Evolutionary conservation across 2,113 vertebrate genomes (phyloP).

Genomic region (Zootoca vivipara): DNA sequence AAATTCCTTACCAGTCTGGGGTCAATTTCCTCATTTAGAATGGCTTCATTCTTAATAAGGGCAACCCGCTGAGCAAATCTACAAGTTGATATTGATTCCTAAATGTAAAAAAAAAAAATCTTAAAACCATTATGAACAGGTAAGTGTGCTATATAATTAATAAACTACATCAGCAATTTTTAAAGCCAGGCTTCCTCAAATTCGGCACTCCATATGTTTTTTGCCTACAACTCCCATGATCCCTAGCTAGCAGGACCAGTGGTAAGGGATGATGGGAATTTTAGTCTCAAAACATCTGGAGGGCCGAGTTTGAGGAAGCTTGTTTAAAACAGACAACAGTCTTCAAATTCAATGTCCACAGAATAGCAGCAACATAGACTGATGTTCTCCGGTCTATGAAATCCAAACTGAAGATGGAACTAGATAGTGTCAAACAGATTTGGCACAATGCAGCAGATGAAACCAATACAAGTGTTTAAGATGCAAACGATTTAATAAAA

Average conservation of each 20-base stretch:
- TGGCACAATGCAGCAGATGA: not conserved
- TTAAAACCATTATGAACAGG: not conserved
- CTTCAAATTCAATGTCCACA: not conserved
- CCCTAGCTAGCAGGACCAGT: too few species aligned
- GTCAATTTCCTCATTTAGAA: slow-evolving; percentile 94
- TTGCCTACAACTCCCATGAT: too few species aligned
- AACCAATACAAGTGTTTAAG: not conserved
- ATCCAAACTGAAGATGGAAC: not conserved
- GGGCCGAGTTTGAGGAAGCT: too few species aligned
- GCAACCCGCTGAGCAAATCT: slow-evolving; percentile 95
- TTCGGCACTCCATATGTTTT: too few species aligned
- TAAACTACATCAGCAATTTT: not conserved
- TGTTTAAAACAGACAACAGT: not conserved
- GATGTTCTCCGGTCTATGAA: not conserved
- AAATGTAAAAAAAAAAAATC: slow-evolving; percentile 7
- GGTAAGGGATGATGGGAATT: too few species aligned
- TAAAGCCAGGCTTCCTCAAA: not conserved
- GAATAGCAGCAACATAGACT: not conserved
- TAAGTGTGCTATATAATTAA: not conserved
- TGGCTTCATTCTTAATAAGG: slow-evolving; percentile 93
- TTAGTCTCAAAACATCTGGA: too few species aligned
- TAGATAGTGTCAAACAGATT: not conserved
- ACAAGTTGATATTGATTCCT: slow-evolving; percentile 97
- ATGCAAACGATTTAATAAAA: not conserved
- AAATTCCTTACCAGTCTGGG: slow-evolving; percentile 86